Evolutionary conservation across 2,113 vertebrate species (phyloP), one percentile per base, ranked within the genome.

Genomic region (Nothocercus julius): DNA sequence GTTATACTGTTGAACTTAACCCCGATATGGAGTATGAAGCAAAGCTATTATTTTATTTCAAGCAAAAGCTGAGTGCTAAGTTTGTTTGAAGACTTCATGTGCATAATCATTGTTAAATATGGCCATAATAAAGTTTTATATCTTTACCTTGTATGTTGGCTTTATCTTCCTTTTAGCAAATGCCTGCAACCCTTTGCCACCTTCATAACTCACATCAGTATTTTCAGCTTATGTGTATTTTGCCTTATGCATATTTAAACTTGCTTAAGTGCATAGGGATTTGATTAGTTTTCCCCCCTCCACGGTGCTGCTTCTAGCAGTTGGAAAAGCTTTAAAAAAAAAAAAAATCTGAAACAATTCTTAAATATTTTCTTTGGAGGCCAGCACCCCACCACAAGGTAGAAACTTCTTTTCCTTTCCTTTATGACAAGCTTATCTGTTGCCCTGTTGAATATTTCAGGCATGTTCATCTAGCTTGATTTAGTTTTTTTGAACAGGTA

Each of bases 41-140:
- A 80, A 96, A 83, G 40, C 10, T 21, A 93, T 2, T 95, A 66
- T 76, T 96, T 93, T 96, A 84, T 68, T 96, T 95, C 70, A 87
- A 67, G 82, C 53, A 95, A 86, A 89, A 83, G 59, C 62, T 56
- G 62, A 25, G 38, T 80, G 42, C 34, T 54, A 42, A 87, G 54
- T 53, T 87, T 86, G 86, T 70, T 88, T 87, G 34, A 94, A 61
- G 85, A 93, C 62, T 95, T 93, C 42, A 68, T 79, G 82, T 95
- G 86, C 84, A 72, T 95, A 95, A 90, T 68, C 63, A 78, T 94
- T 92, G 87, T 94, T 93, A 89, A 90, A 93, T 89, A 92, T 85
- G 82, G 96, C 97, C 92, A 94, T 95, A 94, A 93, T 97, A 95
- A 92, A 95, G 36, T 96, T 96, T 96, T 97, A 81, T 95, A 96